Percentiles rank a stretch among this genome's conserved stretches.
These are phyloP conservation scores for Propithecus perrieri DNA, from an alignment of 2,797 vertebrate genomes.

Conservation along the genomic window DNA sequence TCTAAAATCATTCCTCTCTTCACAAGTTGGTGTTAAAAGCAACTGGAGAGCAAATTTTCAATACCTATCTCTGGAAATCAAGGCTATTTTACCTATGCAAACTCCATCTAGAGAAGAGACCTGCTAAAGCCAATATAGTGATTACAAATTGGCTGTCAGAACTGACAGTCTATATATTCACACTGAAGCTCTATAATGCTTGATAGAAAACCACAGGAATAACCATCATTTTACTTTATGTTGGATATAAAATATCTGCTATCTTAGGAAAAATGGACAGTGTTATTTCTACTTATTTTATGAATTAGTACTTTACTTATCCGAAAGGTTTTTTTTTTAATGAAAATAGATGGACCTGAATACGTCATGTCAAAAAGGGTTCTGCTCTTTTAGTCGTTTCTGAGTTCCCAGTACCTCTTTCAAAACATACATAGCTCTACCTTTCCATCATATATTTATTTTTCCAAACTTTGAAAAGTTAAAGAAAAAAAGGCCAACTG, in stretches of 20 bases:
- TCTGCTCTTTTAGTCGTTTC: neutral
- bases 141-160: neutral
- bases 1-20: neutral
- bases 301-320: neutral
- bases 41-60: neutral
- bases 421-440: neutral
- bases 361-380: neutral
- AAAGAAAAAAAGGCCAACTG: constrained; percentile 64
- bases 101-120: neutral
- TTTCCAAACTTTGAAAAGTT: constrained; percentile 70
- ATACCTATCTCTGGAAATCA: neutral
- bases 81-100: neutral
- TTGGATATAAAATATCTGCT: neutral
- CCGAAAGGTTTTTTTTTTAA: neutral
- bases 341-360: neutral
- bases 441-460: constrained; percentile 53
- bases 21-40: neutral
- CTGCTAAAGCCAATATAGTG: neutral
- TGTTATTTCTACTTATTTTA: neutral
- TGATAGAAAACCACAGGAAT: neutral
- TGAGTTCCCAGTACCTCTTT: neutral
- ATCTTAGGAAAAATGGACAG: neutral
- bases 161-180: neutral
- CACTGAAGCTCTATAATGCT: neutral
- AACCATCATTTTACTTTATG: neutral